phyloP scores from a whole-genome alignment of 2,888 invertebrate genomes.

The Hirtodrosophila alboralis region DNA sequence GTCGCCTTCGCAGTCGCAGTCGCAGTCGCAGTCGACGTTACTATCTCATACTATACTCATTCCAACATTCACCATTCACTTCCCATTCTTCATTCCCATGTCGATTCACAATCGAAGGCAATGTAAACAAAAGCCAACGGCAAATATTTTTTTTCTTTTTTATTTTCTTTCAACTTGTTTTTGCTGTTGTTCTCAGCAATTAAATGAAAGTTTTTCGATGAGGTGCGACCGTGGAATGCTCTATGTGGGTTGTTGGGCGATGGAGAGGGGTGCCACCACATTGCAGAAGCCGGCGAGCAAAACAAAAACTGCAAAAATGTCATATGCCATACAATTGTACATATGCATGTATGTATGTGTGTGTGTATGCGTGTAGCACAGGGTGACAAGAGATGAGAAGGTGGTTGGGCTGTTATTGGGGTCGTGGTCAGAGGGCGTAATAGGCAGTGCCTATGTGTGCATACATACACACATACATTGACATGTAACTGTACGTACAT shows the following conservation, averaged over 20 bases:
- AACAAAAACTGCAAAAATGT: constrained; percentile 76
- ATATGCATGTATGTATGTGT: too few species aligned
- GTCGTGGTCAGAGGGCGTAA: constrained; percentile 44
- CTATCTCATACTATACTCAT: constrained; percentile 45
- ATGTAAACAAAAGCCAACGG: constrained; percentile 74
- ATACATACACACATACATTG: background rate
- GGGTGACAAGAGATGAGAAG: background rate
- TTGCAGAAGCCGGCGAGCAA: constrained; percentile 74
- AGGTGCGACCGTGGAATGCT: constrained; percentile 47
- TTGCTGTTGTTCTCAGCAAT: constrained; percentile 63
- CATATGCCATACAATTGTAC: constrained; percentile 59
- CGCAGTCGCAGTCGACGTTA: constrained; percentile 20
- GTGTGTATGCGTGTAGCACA: constrained; percentile 41
- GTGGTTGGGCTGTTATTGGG: constrained; percentile 20
- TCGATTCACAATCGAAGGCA: constrained; percentile 69
- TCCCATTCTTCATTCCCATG: constrained; percentile 47
- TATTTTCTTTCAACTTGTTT: constrained; percentile 50
- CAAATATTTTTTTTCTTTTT: constrained; percentile 48
- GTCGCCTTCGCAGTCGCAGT: constrained; percentile 4
- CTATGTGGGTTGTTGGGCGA: constrained; percentile 1
- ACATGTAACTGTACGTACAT: background rate
- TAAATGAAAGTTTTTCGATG: constrained; percentile 77
- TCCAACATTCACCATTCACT: constrained; percentile 38
- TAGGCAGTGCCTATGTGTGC: constrained; percentile 9
- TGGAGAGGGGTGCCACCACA: constrained; percentile 28